Evolutionary conservation across 2,888 invertebrate species (phyloP).

Genomic region (Folsomia manolachei): DNA sequence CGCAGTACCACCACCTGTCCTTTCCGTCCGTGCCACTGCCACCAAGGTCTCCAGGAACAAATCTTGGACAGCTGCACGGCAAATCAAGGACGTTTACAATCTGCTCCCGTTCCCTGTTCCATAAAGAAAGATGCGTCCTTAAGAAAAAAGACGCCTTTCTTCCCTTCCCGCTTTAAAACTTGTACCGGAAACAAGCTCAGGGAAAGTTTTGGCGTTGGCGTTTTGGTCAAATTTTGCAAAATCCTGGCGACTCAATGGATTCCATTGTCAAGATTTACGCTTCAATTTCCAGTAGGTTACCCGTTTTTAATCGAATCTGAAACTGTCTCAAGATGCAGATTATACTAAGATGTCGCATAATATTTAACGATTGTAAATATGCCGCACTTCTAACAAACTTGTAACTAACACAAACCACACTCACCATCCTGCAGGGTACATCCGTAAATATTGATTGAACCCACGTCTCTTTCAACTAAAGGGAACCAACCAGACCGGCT

Average conservation of each 20-base stretch:
- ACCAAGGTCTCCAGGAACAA: slow-evolving; percentile 8
- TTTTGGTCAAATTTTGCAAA: not conserved
- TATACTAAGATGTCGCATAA: no score
- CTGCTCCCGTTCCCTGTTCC: not conserved
- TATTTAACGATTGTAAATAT: no score
- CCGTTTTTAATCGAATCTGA: no score
- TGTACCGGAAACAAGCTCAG: not conserved
- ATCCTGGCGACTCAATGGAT: no score
- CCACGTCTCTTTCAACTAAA: no score
- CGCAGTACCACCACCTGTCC: slow-evolving; percentile 17
- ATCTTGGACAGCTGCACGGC: slow-evolving; percentile 14
- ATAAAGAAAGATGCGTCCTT: not conserved
- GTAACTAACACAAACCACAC: no score
- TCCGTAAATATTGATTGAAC: not conserved
- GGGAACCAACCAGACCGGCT: not conserved
- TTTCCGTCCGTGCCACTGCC: slow-evolving; percentile 16
- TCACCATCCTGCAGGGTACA: no score
- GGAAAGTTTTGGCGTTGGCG: no score
- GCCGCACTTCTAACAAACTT: no score
- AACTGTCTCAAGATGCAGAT: no score
- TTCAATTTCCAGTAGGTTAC: no score
- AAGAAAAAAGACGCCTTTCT: slow-evolving; percentile 20
- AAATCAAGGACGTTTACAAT: slow-evolving; percentile 16
- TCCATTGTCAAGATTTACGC: no score
- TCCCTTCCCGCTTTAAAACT: slow-evolving; percentile 1